A percentile compares a stretch with the other conserved stretches of the same genome.
phyloP scores from a whole-genome alignment of 1,140 invertebrate genomes.

The Chrysopa pallens region DNA sequence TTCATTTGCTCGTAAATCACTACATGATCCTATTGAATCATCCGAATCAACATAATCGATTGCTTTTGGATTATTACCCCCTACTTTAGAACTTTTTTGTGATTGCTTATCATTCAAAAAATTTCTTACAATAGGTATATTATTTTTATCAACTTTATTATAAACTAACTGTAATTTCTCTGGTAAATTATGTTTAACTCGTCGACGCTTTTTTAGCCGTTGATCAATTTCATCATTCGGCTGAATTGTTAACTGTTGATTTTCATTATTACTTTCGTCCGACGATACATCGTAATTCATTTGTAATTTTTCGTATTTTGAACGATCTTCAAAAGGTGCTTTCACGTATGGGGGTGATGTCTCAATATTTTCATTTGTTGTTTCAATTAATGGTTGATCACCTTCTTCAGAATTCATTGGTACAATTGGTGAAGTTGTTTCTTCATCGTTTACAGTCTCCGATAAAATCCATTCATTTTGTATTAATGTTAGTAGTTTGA shows the following conservation, averaged over 20 bases:
- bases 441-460: no score
- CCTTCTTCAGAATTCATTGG: constrained; percentile 7
- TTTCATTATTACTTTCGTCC: constrained; percentile 34
- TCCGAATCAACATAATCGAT: constrained; percentile 28
- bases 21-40: constrained; percentile 58
- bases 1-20: constrained; percentile 42
- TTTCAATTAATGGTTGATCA: constrained; percentile 16
- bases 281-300: constrained; percentile 34
- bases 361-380: constrained; percentile 13
- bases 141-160: constrained; percentile 21
- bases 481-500: no score
- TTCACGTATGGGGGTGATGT: constrained; percentile 36
- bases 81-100: constrained; percentile 13
- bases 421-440: no score
- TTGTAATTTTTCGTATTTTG: constrained; percentile 63
- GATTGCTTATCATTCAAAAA: constrained; percentile 15
- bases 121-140: constrained; percentile 22
- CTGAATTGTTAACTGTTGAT: constrained; percentile 17
- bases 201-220: constrained; percentile 15
- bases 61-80: constrained; percentile 16
- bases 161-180: constrained; percentile 23
- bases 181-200: constrained; percentile 11
- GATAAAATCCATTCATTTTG: no score
- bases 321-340: constrained; percentile 48
- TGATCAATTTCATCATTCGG: constrained; percentile 9